These are phyloP conservation scores for Protonibea diacanthus DNA, from an alignment of 2,797 vertebrate genomes.

Conservation along the genomic window DNA sequence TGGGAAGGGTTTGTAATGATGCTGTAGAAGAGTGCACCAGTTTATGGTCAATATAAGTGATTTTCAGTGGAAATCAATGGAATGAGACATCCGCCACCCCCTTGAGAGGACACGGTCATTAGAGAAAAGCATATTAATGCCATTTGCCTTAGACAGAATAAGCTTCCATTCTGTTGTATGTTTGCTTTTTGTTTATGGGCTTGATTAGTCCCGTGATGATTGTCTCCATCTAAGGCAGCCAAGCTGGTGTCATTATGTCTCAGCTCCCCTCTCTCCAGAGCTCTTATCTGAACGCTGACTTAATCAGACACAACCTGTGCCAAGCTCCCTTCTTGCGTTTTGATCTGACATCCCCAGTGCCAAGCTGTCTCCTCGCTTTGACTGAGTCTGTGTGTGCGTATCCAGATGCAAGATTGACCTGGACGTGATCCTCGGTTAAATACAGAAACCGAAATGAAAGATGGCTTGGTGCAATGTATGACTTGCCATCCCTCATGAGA, in stretches of 20 bases:
- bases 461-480: conserved; percentile 40
- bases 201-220: conserved; percentile 69
- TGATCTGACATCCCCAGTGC: conserved; percentile 43
- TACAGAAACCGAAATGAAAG: conserved; percentile 43
- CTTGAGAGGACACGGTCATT: conserved; percentile 46
- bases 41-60: conserved; percentile 57
- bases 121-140: conserved; percentile 63
- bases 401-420: conserved; percentile 62
- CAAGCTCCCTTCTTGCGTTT: conserved; percentile 32
- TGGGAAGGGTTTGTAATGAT: conserved; percentile 37
- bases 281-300: conserved; percentile 44
- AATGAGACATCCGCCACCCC: conserved; percentile 42
- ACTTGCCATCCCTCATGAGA: conserved; percentile 57
- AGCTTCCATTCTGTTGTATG: conserved; percentile 46
- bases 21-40: conserved; percentile 29
- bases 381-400: conserved; percentile 22
- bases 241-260: conserved; percentile 58
- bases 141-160: conserved; percentile 38
- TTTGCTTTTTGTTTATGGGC: conserved; percentile 60
- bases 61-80: conserved; percentile 73
- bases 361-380: conserved; percentile 22
- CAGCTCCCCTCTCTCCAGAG: conserved; percentile 11
- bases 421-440: conserved; percentile 45
- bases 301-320: conserved; percentile 66
- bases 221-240: conserved; percentile 49